These are phyloP conservation scores for Linnaemya vulpina DNA, from an alignment of 2,888 invertebrate genomes.

Conservation along the genomic window DNA sequence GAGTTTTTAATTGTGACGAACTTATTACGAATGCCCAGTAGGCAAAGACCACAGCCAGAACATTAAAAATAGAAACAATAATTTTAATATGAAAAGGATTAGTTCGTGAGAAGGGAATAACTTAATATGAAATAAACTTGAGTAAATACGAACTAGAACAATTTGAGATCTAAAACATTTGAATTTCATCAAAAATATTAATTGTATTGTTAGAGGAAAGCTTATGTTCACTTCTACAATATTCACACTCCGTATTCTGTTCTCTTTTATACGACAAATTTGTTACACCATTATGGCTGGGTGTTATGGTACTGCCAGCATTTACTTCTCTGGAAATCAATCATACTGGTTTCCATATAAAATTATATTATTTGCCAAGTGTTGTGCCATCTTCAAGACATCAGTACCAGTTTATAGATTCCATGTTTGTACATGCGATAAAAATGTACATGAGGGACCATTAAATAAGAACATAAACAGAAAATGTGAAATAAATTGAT, in stretches of 20 bases:
- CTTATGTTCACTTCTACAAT: conserved; percentile 31
- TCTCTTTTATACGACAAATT: background rate
- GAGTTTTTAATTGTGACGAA: background rate
- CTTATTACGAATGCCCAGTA: background rate
- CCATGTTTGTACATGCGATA: background rate
- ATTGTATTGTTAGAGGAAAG: background rate
- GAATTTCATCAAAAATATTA: conserved; percentile 5
- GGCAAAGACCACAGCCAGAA: background rate
- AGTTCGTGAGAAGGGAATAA: background rate
- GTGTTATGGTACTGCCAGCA: conserved; percentile 4
- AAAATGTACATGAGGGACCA: conserved; percentile 4
- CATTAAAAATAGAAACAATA: conserved; percentile 8
- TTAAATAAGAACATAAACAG: conserved; percentile 12
- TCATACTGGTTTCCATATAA: conserved; percentile 53
- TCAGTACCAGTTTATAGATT: conserved; percentile 44
- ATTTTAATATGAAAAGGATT: conserved; percentile 12
- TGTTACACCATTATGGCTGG: conserved; percentile 6
- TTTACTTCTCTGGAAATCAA: conserved; percentile 50
- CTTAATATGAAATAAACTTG: conserved; percentile 13
- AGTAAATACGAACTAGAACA: background rate
- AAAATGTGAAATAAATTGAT: conserved; percentile 8
- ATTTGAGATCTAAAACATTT: conserved; percentile 10
- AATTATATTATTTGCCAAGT: conserved; percentile 44
- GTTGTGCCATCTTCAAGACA: conserved; percentile 55
- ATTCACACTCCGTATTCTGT: background rate